Base-by-base conservation (phyloP, 1,140 invertebrate genomes). In the Globodera ellingtonae region DNA sequence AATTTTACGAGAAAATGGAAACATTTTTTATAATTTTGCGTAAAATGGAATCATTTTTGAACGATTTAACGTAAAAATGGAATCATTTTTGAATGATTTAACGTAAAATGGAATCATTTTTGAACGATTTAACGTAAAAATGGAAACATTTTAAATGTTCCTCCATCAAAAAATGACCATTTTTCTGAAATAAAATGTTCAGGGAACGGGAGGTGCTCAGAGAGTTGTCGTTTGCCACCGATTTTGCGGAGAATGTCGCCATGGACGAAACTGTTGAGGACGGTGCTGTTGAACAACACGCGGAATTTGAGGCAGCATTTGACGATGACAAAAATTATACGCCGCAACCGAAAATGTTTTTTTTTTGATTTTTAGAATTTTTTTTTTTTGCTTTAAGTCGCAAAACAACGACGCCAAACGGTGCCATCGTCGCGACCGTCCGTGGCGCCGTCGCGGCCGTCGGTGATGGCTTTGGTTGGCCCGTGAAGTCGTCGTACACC, bases 281-380 rank as follows among this genome's bases (percentile, higher is more conserved):
- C 56, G 13, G 13, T 62, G 56, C 50, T 13, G 50, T n/a, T 70
- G 67, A 21, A 70, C 24, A 21, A 70, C 13, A 70, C 13, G 9
- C 7, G 9, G 21, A 35, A 44, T 70, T 70, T 18, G 35, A 70
- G 8, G 18, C 67, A 44, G 18, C 67, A 44, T 70, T 70, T 35
- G 67, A 70, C 67, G 67, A 70, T 35, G n/a, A 70, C 67, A 24
- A 44, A 47, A 70, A 70, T 44, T 70, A 70, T 47, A 18, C 67
- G 35, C 67, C 67, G 4, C 66, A 69, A 9, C n/a, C 24, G n/a
- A 70, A 24, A 62, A 62, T 62, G 52, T 52, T 52, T 52, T 52
- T 52, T 35, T 35, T 35, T 35, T 35, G 52, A 52, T 52, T 35
- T 35, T 35, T 35, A 35, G 1, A 52, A 52, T 13, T 52, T 24